Evolutionary conservation across 2,888 invertebrate genomes (phyloP).

Genomic region (Drosophila anceps): DNA sequence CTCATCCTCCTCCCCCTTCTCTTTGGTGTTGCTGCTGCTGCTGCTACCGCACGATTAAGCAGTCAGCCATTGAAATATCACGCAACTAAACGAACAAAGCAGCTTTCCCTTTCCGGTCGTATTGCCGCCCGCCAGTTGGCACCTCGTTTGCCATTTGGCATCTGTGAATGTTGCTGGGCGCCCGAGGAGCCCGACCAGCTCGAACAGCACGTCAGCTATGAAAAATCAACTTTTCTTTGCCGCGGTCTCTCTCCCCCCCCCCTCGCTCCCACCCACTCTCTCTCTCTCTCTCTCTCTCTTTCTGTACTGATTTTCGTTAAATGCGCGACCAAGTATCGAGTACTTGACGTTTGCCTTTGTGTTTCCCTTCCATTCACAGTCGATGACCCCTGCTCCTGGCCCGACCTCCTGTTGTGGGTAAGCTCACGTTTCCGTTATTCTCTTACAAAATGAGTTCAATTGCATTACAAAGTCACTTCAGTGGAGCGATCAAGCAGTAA

Average conservation of each 20-base stretch:
- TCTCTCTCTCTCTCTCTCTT: conserved; percentile 9
- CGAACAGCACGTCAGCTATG: conserved; percentile 53
- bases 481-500: conserved; percentile 60
- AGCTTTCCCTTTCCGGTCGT: conserved; percentile 52
- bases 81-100: conserved; percentile 77
- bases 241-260: conserved; percentile 17
- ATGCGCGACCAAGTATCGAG: conserved; percentile 49
- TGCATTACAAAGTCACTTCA: conserved; percentile 72
- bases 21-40: conserved; percentile 16
- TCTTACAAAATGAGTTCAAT: conserved; percentile 67
- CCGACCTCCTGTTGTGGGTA: conserved; percentile 7
- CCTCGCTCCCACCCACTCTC: conserved; percentile 17
- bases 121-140: conserved; percentile 4
- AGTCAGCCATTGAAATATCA: conserved; percentile 77
- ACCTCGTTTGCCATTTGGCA: conserved; percentile 55
- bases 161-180: conserved; percentile 22
- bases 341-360: conserved; percentile 59
- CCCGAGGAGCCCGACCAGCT: neutral
- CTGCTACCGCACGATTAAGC: conserved; percentile 71
- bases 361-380: conserved; percentile 30
- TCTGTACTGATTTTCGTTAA: conserved; percentile 56
- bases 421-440: conserved; percentile 22
- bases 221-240: conserved; percentile 55
- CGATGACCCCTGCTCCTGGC: conserved; percentile 2
- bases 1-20: too few relatives aligned